These are phyloP conservation scores for Herminia tarsipennalis DNA, from an alignment of 2,888 invertebrate species.

Conservation along the genomic window DNA sequence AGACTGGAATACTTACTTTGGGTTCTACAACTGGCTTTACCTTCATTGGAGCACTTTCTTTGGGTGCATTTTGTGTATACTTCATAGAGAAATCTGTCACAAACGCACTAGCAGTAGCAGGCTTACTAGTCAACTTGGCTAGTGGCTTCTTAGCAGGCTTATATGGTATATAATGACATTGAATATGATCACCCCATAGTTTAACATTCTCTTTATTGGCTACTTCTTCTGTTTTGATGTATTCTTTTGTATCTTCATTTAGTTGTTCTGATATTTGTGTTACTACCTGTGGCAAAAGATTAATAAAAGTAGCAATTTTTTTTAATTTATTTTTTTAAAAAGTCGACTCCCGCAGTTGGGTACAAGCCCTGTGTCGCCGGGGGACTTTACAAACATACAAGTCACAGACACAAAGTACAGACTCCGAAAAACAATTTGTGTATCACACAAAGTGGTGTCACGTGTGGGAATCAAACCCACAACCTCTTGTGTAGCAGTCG, in stretches of 20 bases:
- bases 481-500: too few relatives aligned
- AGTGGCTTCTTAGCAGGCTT: slow-evolving; percentile 69
- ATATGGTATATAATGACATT: slow-evolving; percentile 73
- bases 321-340: too few relatives aligned
- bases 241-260: slow-evolving; percentile 77
- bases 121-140: slow-evolving; percentile 67
- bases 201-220: slow-evolving; percentile 67
- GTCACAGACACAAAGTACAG: too few relatives aligned
- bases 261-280: slow-evolving; percentile 73
- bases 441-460: too few relatives aligned
- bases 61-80: slow-evolving; percentile 52
- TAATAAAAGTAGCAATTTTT: not conserved
- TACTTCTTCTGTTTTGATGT: slow-evolving; percentile 65
- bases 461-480: too few relatives aligned
- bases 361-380: not conserved
- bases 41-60: slow-evolving; percentile 31
- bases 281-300: slow-evolving; percentile 68
- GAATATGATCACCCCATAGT: slow-evolving; percentile 78
- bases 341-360: too few relatives aligned
- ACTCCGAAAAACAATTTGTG: too few relatives aligned
- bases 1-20: slow-evolving; percentile 65
- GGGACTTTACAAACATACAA: not conserved
- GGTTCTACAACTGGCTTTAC: slow-evolving; percentile 35
- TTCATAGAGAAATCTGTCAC: slow-evolving; percentile 83
- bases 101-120: slow-evolving; percentile 66